Percentiles rank a stretch among this genome's conserved stretches.
Conservation (phyloP, 1,140 invertebrate species). For the Macrobrachium nipponense region DNA sequence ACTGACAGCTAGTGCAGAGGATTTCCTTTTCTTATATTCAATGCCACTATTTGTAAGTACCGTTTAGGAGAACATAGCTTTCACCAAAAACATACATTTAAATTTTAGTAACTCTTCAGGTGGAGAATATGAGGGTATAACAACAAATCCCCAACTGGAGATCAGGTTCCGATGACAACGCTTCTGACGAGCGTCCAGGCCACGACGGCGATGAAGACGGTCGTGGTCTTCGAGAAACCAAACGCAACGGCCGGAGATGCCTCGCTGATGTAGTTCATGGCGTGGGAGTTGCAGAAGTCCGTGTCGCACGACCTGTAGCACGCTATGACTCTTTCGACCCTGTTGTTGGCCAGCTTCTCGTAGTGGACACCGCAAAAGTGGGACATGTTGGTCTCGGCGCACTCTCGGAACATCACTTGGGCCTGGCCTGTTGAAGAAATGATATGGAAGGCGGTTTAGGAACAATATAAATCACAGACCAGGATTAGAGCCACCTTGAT, state of each 20-base stretch:
- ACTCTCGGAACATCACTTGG: slow-evolving; percentile 46
- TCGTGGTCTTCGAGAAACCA: background rate
- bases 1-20: too few relatives aligned
- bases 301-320: slow-evolving; percentile 50
- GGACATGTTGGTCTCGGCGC: slow-evolving; percentile 56
- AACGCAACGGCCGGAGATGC: background rate
- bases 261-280: slow-evolving; percentile 40
- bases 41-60: too few relatives aligned
- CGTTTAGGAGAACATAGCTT: too few relatives aligned
- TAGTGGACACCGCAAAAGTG: slow-evolving; percentile 54
- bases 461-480: too few relatives aligned
- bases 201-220: background rate
- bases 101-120: too few relatives aligned
- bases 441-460: too few relatives aligned
- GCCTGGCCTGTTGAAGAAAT: slow-evolving; percentile 29
- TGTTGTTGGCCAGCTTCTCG: slow-evolving; percentile 48
- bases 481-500: too few relatives aligned
- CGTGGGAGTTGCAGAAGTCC: slow-evolving; percentile 47
- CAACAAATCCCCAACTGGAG: background rate
- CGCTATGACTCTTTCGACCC: slow-evolving; percentile 47
- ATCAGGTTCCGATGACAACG: slow-evolving; percentile 18
- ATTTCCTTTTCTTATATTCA: too few relatives aligned
- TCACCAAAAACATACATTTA: too few relatives aligned
- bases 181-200: background rate
- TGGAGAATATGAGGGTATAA: too few relatives aligned